phyloP scores from a whole-genome alignment of 2,113 vertebrate species.

The Hyperopisus bebe region DNA sequence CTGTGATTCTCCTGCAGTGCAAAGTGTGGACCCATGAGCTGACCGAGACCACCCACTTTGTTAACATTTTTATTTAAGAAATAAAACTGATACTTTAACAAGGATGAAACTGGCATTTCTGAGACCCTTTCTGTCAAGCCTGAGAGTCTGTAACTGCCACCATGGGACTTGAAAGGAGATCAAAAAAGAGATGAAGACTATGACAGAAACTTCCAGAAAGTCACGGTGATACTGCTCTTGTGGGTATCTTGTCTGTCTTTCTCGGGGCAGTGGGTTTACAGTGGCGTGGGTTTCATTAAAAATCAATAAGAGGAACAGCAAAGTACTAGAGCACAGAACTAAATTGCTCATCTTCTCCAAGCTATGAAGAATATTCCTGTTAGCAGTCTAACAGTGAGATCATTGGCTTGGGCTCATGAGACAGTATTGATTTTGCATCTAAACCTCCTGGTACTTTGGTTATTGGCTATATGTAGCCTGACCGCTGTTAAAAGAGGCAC shows the following conservation, averaged over 20 bases:
- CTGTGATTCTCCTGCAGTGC: neutral
- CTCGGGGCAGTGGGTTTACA: neutral
- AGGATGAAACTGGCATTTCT: neutral
- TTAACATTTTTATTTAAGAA: neutral
- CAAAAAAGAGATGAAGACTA: slow-evolving; percentile 51
- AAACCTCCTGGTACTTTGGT: neutral
- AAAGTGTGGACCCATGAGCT: neutral
- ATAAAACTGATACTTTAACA: neutral
- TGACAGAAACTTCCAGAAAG: slow-evolving; percentile 41
- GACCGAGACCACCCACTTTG: neutral
- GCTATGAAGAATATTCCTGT: neutral
- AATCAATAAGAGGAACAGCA: neutral
- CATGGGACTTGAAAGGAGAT: slow-evolving; percentile 41
- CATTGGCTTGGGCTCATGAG: neutral
- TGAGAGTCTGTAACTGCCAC: neutral
- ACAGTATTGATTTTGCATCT: neutral
- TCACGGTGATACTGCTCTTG: slow-evolving; percentile 6
- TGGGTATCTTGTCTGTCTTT: neutral
- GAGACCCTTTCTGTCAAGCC: slow-evolving; percentile 26
- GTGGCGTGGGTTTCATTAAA: neutral
- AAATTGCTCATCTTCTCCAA: neutral
- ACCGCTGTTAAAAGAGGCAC: neutral
- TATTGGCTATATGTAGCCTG: neutral
- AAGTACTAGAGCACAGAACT: neutral
- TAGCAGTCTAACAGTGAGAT: neutral